Evolutionary conservation across 2,797 vertebrate genomes (phyloP), one percentile per base, ranked within the genome.

Genomic region (Cheirogaleus major): DNA sequence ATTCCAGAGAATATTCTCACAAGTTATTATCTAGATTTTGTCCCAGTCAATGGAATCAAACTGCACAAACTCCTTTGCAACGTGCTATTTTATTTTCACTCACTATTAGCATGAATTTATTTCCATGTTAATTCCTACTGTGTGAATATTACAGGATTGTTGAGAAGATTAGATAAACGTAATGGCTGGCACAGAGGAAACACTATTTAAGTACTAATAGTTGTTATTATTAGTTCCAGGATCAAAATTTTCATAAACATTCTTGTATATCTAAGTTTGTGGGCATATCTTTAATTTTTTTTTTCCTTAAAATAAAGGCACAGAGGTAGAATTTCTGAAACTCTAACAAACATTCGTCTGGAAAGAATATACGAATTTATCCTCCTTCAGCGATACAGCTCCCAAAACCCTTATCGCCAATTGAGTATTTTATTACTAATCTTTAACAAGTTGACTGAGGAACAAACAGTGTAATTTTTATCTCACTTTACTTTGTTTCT

Each of bases 251-350:
- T 50, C 30, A 78, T 87, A 72, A 83, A 63, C 9, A 86, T 67
- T 76, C 67, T 52, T 65, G 7, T 90, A 61, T 76, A 79, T 61
- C 7, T 93, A 94, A 91, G 63, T 86, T 89, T 92, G 15, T 50
- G 27, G 43, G 7, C 35, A 84, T 65, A 95, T 30, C 25, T 25
- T 88, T 92, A 80, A 38, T 55, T 70, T 88, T 75, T 76, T 79
- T 76, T 81, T 41, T 11, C 65, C 59, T 84, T 93, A 78, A 84
- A 83, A 61, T 91, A 67, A 92, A 82, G n/a, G 27, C 52, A 23
- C 85, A 92, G 7, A 87, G 50, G 35, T 50, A 92, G n/a, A 85
- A 89, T 35, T 72, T 95, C 41, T 76, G 38, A 93, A 95, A 89
- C 52, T 55, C 30, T 80, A 48, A 1, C 65, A 86, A 93, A 91